These are phyloP conservation scores for Halocaridina rubra DNA, from an alignment of 2,888 invertebrate genomes.

Conservation along the genomic window DNA sequence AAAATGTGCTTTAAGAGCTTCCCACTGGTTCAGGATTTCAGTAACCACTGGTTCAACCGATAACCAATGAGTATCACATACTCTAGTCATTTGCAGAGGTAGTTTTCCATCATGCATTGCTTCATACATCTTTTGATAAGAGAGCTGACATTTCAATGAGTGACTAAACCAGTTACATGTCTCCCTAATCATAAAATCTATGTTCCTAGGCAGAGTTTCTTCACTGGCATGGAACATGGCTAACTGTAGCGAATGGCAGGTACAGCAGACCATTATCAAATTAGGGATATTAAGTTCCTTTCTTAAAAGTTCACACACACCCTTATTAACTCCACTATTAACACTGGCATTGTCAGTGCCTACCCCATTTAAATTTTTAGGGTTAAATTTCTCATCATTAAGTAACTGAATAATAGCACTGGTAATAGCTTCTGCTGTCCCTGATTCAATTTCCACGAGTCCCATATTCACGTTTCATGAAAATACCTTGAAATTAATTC, in stretches of 20 bases:
- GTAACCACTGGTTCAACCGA: neutral
- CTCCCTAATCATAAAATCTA: neutral
- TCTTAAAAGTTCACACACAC: neutral
- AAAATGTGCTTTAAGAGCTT: neutral
- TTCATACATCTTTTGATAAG: too few species aligned
- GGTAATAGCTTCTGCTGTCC: too few species aligned
- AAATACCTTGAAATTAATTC: too few species aligned
- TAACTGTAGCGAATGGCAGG: neutral
- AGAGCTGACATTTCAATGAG: too few species aligned
- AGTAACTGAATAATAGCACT: too few species aligned
- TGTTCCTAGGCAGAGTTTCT: neutral
- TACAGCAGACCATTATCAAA: neutral
- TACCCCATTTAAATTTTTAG: too few species aligned
- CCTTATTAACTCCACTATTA: neutral
- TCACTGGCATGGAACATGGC: neutral
- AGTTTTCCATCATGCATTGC: neutral
- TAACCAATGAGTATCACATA: neutral
- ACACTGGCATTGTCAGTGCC: neutral
- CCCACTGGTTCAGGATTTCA: neutral
- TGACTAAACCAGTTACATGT: neutral
- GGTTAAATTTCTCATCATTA: too few species aligned
- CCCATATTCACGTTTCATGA: too few species aligned
- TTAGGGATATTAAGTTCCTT: neutral
- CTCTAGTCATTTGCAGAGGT: neutral
- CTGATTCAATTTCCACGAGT: too few species aligned